Evolutionary conservation across 1,140 invertebrate genomes (phyloP).

Genomic region (Tachypleus tridentatus): DNA sequence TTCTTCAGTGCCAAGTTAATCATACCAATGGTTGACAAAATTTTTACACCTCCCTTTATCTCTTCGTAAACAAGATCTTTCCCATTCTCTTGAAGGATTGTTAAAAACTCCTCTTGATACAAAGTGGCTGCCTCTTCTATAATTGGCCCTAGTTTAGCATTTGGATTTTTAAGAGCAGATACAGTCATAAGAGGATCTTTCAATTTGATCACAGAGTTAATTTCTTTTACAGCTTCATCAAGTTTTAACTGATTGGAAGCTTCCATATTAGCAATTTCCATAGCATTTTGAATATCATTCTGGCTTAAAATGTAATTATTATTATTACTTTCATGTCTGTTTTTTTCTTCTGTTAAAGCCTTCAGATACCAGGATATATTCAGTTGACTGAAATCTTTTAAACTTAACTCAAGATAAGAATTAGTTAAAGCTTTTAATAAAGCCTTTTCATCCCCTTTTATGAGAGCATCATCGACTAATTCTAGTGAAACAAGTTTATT

Average conservation of each 20-base stretch:
- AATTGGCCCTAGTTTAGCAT: no score
- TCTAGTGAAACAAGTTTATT: no score
- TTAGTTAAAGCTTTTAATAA: constrained; percentile 47
- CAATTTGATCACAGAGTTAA: neutral
- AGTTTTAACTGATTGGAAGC: neutral
- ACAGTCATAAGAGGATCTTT: neutral
- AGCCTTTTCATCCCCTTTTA: constrained; percentile 32
- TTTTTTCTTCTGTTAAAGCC: neutral
- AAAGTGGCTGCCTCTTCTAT: no score
- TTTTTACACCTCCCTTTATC: constrained; percentile 45
- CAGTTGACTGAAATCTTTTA: neutral
- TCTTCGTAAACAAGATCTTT: constrained; percentile 47
- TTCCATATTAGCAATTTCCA: neutral
- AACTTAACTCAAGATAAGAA: constrained; percentile 26
- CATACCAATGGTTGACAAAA: constrained; percentile 46
- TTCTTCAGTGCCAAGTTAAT: constrained; percentile 52
- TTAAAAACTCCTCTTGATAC: no score
- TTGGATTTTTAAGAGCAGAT: no score
- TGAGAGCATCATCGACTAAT: no score
- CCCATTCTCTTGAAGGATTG: no score
- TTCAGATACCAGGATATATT: neutral
- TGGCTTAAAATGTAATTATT: neutral
- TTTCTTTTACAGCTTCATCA: neutral
- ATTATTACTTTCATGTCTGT: no score
- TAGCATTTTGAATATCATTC: neutral